Evolutionary conservation across 2,113 vertebrate genomes (phyloP), one percentile per base, ranked within the genome.

Genomic region (Bujurquina vittata): DNA sequence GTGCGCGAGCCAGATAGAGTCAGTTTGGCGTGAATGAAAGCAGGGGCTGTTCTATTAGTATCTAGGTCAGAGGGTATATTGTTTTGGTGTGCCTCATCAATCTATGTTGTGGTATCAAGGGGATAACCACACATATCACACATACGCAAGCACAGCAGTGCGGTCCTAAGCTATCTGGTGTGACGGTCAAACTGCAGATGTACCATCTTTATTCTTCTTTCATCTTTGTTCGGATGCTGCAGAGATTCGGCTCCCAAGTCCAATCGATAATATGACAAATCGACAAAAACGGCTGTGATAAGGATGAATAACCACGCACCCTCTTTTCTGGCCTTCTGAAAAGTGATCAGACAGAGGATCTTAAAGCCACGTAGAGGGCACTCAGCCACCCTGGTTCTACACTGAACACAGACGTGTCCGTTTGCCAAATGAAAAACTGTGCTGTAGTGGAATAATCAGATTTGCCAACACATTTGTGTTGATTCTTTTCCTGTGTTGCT

Each of bases 201-300:
- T 35, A 63, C 74, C 58, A 29, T 74, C 81, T 87, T 18, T 87
- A 75, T 84, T 84, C 49, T 17, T 15, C 69, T 75, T 75, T 89
- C 84, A 80, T 59, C 63, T 82, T 62, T 54, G 54, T 35, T 73
- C 11, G 2, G 46, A 73, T 23, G 43, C 79, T 46, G 80, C 84
- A 63, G 60, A 33, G 83, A 61, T 43, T 84, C 33, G 0, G 76
- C 67, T 49, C 79, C 67, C 43, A 79, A 22, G 3, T 76, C 54
- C 20, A 1, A 89, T 89, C 84, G 12, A 91, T 92, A 85, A 80
- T 11, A 85, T 88, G 88, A 93, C 87, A 83, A 88, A 90, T 88
- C 80, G 88, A 89, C 86, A 89, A 85, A 91, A 91, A 79, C 4
- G 7, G 43, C 69, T 3, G 33, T 60, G 67, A 92, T 91, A 83